A percentile compares a stretch with the other conserved stretches of the same genome.
Conservation (phyloP, 2,888 invertebrate species). For the Orchesellides sinensis region DNA sequence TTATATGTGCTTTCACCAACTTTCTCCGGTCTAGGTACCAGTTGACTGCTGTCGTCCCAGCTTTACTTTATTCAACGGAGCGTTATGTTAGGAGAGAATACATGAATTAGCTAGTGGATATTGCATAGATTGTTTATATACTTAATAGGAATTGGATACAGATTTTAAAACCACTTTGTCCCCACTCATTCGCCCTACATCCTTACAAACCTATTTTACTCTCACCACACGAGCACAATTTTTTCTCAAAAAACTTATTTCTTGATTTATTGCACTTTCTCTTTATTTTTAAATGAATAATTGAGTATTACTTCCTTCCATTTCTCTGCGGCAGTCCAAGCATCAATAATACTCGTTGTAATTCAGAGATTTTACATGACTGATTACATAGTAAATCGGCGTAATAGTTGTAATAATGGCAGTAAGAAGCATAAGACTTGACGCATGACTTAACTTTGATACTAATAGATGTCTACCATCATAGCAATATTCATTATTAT, state of each 20-base stretch:
- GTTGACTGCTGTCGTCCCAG: too few species aligned
- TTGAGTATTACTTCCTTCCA: neutral
- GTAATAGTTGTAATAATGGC: too few species aligned
- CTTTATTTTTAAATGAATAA: neutral
- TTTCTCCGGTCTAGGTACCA: too few species aligned
- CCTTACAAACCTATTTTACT: constrained; percentile 13
- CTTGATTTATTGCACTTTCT: neutral
- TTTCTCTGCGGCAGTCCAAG: neutral
- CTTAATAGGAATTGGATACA: too few species aligned
- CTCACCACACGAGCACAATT: constrained; percentile 46
- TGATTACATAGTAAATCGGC: too few species aligned
- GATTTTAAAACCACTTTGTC: constrained; percentile 93
- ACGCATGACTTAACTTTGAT: neutral
- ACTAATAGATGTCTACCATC: neutral
- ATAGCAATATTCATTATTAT: too few species aligned
- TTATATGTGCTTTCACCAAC: too few species aligned
- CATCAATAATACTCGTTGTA: neutral
- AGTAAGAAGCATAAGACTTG: neutral
- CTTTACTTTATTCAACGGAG: too few species aligned
- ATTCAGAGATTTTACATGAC: too few species aligned
- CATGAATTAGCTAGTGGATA: too few species aligned
- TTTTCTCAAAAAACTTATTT: neutral
- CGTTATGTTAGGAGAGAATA: too few species aligned
- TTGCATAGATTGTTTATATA: too few species aligned
- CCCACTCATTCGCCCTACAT: constrained; percentile 53